Percentiles rank a stretch among this genome's conserved stretches.
These are phyloP conservation scores for Cryptoleucopteryx plumbea DNA, from an alignment of 2,113 vertebrate genomes.

Conservation along the genomic window DNA sequence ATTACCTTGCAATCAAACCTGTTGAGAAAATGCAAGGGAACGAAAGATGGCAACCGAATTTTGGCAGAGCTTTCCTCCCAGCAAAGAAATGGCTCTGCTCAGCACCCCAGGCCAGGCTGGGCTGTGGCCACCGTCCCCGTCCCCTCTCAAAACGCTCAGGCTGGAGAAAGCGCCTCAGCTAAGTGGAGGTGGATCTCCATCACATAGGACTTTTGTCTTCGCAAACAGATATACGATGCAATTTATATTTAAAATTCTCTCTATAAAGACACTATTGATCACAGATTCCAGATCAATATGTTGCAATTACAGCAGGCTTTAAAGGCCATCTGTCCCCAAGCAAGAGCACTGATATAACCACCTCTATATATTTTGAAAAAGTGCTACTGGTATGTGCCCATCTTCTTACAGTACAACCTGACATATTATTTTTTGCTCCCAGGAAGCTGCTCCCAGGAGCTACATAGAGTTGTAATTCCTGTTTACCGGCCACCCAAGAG, in stretches of 20 bases:
- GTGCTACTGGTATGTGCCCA: not conserved
- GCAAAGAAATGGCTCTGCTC: not conserved
- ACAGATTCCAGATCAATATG: slow-evolving; percentile 57
- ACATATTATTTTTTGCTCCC: not conserved
- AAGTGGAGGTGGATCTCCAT: not conserved
- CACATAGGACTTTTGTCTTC: slow-evolving; percentile 16
- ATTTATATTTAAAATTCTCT: slow-evolving; percentile 66
- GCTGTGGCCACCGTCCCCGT: not conserved
- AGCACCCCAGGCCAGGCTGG: not conserved
- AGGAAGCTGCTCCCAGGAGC: not conserved
- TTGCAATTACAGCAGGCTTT: slow-evolving; percentile 58
- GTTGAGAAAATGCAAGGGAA: not conserved
- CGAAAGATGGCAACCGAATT: not conserved
- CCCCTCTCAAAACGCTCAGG: not conserved
- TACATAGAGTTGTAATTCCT: not conserved
- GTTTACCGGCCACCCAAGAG: not conserved
- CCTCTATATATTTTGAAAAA: not conserved
- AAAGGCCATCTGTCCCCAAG: slow-evolving; percentile 46
- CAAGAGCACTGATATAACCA: not conserved
- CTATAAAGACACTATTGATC: slow-evolving; percentile 64
- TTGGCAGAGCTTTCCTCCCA: not conserved
- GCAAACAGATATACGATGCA: slow-evolving; percentile 50
- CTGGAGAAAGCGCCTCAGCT: not conserved
- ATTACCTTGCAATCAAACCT: not conserved
- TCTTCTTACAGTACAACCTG: not conserved